phyloP scores from a whole-genome alignment of 2,888 invertebrate species.

The Drosophila fungiperda region DNA sequence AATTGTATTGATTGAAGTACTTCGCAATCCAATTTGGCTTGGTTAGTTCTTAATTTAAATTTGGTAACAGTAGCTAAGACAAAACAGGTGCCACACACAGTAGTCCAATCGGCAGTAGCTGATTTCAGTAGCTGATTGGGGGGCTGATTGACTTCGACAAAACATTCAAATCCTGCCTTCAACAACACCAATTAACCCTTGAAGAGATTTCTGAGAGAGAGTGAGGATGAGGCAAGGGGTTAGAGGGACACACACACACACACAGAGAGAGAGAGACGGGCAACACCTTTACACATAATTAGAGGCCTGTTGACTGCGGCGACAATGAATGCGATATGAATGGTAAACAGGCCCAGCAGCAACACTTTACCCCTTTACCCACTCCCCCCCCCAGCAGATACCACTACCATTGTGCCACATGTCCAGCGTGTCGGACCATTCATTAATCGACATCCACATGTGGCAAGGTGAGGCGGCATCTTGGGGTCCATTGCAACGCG shows the following conservation, averaged over 20 bases:
- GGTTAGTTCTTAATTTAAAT: background rate
- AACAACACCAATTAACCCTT: conserved; percentile 62
- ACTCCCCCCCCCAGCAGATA: background rate
- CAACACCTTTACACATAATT: conserved; percentile 79
- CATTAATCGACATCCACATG: conserved; percentile 67
- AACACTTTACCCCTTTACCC: conserved; percentile 28
- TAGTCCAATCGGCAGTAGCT: conserved; percentile 9
- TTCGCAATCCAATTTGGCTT: background rate
- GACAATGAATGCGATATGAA: conserved; percentile 64
- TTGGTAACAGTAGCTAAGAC: background rate
- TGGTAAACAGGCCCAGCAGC: conserved; percentile 54
- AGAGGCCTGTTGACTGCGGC: conserved; percentile 73
- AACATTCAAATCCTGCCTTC: conserved; percentile 42
- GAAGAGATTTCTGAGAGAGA: conserved; percentile 16
- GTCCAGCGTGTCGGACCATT: conserved; percentile 61
- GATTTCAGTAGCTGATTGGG: conserved; percentile 30
- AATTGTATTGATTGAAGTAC: background rate
- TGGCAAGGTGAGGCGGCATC: conserved; percentile 16
- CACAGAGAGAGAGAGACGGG: conserved; percentile 12
- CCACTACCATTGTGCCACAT: conserved; percentile 2
- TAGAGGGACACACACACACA: conserved; percentile 22
- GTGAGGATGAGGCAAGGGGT: background rate
- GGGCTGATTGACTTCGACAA: conserved; percentile 29
- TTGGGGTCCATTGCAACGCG: conserved; percentile 38
- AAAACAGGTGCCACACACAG: background rate